Percentiles rank a stretch among this genome's conserved stretches.
phyloP scores from a whole-genome alignment of 2,113 vertebrate genomes.

The Ovibos moschatus region DNA sequence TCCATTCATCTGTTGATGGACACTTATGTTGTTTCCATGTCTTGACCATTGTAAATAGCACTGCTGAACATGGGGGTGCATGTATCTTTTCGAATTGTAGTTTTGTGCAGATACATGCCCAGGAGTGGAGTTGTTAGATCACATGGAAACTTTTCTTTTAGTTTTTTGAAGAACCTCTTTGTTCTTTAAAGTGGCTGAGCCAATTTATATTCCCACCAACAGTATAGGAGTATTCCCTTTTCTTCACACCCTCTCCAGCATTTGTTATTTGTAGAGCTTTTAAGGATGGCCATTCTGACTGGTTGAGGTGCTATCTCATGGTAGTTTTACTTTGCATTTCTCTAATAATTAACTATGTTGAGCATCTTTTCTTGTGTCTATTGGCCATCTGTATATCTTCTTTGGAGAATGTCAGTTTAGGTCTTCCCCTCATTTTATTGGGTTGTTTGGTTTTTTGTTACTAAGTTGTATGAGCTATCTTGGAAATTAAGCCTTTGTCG shows the following conservation, averaged over 20 bases:
- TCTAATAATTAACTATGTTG: neutral
- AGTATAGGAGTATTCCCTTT: neutral
- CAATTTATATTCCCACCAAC: neutral
- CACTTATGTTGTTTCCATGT: neutral
- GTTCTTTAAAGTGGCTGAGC: neutral
- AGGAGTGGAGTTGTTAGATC: neutral
- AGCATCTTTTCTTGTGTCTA: neutral
- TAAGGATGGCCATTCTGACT: neutral
- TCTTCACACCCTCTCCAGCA: neutral
- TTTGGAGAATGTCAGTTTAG: neutral
- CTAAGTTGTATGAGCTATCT: neutral
- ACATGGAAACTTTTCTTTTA: neutral
- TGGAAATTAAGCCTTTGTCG: neutral
- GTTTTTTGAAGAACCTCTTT: neutral
- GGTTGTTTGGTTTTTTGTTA: neutral
- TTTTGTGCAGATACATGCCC: neutral
- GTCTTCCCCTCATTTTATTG: neutral
- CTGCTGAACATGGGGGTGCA: neutral
- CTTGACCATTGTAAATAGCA: neutral
- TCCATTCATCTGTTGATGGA: neutral
- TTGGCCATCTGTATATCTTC: neutral
- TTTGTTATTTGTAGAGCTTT: neutral
- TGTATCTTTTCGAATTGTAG: neutral
- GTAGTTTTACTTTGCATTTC: neutral
- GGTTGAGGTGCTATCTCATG: neutral